Base-by-base conservation (phyloP, 2,888 invertebrate species). In the Dyspetes luteomarginatus region DNA sequence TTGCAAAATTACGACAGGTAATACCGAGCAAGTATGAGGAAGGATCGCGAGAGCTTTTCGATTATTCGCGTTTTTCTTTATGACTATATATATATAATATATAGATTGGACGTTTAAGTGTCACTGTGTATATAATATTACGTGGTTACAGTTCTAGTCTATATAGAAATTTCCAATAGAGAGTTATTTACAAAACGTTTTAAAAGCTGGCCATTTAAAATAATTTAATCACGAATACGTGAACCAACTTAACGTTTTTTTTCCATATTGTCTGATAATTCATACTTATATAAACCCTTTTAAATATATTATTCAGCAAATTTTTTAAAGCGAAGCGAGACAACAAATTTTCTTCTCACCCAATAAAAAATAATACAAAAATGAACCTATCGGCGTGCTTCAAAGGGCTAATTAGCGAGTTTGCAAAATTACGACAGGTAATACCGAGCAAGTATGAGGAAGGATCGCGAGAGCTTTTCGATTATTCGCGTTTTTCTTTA, bases 361-460 rank as follows among this genome's bases (percentile, higher is more conserved):
- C n/a, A 24, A 17, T 41, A 68, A 19, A 43, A 68, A 68, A 28
- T 5, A 36, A n/a, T 12, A 36, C 1, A 36, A 36, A 36, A 7
- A 36, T 12, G 9, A 3, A 36, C 12, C 12, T 30, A n/a, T 12
- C 19, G 3, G 19, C 45, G 7, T 56, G 22, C 17, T 50, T 52
- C 50, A 52, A 17, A 17, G 19, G 45, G 9, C 22, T 28, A 72
- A 67, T 78, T 67, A 72, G 28, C 28, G 43, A 68, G 45, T 73
- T 73, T 52, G 30, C 26, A 45, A 43, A 62, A 73, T 48, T 67
- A 55, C 24, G 43, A 15, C 24, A 15, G 7, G n/a, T n/a, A 45
- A 24, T 41, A 60, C 60, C 52, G 7, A 58, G n/a, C 22, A 22
- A 52, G 26, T 58, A 19, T 15, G 22, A 36, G 62, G 26, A n/a